A percentile compares a stretch with the other conserved stretches of the same genome.
These are phyloP conservation scores for Seriola aureovittata DNA, from an alignment of 2,113 vertebrate genomes.

Conservation along the genomic window DNA sequence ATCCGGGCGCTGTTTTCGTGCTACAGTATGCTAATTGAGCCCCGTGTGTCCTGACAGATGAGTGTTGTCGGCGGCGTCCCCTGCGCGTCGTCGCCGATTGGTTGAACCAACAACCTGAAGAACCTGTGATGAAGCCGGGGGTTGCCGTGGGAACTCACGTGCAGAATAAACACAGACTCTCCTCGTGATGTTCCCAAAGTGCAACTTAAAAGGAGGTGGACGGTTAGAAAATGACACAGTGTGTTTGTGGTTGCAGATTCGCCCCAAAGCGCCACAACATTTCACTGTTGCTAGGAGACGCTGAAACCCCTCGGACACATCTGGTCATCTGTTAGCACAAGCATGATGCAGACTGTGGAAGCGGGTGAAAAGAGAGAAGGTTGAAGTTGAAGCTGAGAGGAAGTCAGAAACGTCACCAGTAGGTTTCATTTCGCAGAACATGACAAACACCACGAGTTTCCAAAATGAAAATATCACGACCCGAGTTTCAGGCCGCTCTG, in stretches of 20 bases:
- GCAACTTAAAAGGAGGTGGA: no score
- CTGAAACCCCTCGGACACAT: conserved; percentile 70
- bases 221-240: no score
- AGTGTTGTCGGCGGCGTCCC: conserved; percentile 62
- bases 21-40: conserved; percentile 64
- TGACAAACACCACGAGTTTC: conserved; percentile 14
- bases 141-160: no score
- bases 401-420: background rate
- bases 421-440: background rate
- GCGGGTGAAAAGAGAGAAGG: no score
- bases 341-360: conserved; percentile 5
- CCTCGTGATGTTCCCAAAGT: background rate
- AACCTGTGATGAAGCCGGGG: conserved; percentile 13
- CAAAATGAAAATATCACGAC: conserved; percentile 45
- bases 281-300: conserved; percentile 78
- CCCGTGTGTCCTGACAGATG: conserved; percentile 56
- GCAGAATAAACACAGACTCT: background rate
- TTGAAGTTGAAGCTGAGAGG: background rate
- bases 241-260: conserved; percentile 29
- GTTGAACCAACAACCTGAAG: conserved; percentile 64
- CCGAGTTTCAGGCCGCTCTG: conserved; percentile 30
- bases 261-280: conserved; percentile 40
- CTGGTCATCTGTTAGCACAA: conserved; percentile 75
- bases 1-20: conserved; percentile 3
- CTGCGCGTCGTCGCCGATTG: conserved; percentile 53